Percentiles rank a stretch among this genome's conserved stretches.
Conservation (phyloP, 2,113 vertebrate species). For the Suricata suricatta region DNA sequence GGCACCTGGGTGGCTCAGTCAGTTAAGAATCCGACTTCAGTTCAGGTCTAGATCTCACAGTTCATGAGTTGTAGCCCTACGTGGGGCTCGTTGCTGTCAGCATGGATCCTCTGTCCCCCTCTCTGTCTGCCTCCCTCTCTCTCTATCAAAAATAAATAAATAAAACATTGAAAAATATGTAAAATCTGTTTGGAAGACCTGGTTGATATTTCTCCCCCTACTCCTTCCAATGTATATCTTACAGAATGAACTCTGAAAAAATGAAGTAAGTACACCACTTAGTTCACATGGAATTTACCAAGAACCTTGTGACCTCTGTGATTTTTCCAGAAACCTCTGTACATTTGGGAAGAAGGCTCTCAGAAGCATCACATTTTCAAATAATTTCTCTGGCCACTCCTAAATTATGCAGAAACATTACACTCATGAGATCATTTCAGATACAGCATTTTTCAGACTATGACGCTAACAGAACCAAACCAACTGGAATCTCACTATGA, state of each 20-base stretch:
- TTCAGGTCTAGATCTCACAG: too few relatives aligned
- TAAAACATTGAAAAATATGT: neutral
- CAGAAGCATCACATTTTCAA: constrained; percentile 64
- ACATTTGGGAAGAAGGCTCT: neutral
- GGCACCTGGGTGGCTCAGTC: too few relatives aligned
- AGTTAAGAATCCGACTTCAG: too few relatives aligned
- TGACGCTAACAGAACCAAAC: constrained; percentile 2
- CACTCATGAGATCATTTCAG: constrained; percentile 38
- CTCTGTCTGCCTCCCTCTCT: too few relatives aligned
- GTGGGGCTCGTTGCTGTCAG: too few relatives aligned
- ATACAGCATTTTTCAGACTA: constrained; percentile 6
- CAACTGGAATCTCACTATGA: neutral
- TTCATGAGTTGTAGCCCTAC: too few relatives aligned
- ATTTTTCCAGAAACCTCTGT: constrained; percentile 51
- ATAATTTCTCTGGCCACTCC: constrained; percentile 32
- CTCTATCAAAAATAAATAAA: too few relatives aligned
- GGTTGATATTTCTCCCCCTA: neutral
- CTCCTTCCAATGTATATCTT: constrained; percentile 14
- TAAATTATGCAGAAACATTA: constrained; percentile 58
- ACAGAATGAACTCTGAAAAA: constrained; percentile 40
- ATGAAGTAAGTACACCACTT: neutral
- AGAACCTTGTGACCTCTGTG: neutral
- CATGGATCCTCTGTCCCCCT: too few relatives aligned
- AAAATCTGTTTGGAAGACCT: constrained; percentile 47
- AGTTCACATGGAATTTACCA: constrained; percentile 52